These are phyloP conservation scores for Catocala fraxini DNA, from an alignment of 2,888 invertebrate genomes.

Conservation along the genomic window DNA sequence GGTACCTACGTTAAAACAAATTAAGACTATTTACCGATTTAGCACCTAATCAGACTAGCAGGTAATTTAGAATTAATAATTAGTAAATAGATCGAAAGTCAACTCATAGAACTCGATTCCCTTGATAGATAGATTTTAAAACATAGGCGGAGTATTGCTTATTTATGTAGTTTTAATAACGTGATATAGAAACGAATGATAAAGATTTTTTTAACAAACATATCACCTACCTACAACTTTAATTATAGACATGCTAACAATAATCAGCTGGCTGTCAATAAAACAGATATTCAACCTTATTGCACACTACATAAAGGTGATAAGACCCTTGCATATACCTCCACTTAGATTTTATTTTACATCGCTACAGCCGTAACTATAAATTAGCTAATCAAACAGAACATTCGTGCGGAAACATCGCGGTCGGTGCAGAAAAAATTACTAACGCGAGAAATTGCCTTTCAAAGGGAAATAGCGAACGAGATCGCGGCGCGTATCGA, in stretches of 20 bases:
- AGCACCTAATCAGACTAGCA: too few species aligned
- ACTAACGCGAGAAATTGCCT: constrained; percentile 67
- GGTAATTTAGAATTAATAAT: too few species aligned
- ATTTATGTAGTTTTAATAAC: too few species aligned
- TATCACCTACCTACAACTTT: too few species aligned
- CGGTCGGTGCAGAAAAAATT: constrained; percentile 61
- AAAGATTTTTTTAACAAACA: too few species aligned
- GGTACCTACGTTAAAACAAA: too few species aligned
- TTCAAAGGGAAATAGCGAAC: constrained; percentile 68
- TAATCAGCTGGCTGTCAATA: constrained; percentile 31
- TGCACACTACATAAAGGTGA: constrained; percentile 44
- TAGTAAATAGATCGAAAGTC: too few species aligned
- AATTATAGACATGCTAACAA: not conserved
- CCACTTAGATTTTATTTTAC: constrained; percentile 39
- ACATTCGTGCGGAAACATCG: constrained; percentile 62
- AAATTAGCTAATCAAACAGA: constrained; percentile 63
- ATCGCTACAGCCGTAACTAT: constrained; percentile 47
- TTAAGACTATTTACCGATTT: too few species aligned
- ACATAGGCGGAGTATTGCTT: too few species aligned
- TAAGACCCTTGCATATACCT: constrained; percentile 34
- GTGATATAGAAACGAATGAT: too few species aligned
- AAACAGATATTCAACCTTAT: constrained; percentile 44
- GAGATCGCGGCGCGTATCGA: constrained; percentile 67
- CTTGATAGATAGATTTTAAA: too few species aligned
- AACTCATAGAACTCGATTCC: too few species aligned